Evolutionary conservation across 2,113 vertebrate species (phyloP).

Genomic region (Embiotoca jacksoni): DNA sequence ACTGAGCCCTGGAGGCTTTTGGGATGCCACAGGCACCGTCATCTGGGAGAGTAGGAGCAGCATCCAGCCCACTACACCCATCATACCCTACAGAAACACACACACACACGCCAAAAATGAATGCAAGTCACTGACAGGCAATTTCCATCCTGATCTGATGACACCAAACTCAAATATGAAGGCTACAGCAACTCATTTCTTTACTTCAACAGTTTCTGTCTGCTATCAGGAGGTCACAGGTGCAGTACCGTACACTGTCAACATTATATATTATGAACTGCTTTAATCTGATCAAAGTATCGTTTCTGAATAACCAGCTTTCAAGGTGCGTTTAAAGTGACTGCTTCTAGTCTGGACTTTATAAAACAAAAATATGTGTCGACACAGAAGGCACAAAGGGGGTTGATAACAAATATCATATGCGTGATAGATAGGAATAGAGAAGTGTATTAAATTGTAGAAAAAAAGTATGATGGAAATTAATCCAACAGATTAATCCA

Average conservation of each 20-base stretch:
- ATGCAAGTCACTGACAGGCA: not conserved
- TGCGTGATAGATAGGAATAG: not conserved
- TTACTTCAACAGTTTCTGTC: conserved; percentile 9
- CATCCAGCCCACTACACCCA: conserved; percentile 90
- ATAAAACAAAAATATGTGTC: conserved; percentile 4
- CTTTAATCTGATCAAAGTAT: conserved; percentile 3
- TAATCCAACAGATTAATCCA: no score
- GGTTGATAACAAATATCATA: not conserved
- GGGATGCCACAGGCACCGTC: conserved; percentile 84
- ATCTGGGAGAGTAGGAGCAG: conserved; percentile 89
- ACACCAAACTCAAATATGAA: not conserved
- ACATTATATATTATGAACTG: not conserved
- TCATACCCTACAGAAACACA: conserved; percentile 75
- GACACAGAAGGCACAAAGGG: not conserved
- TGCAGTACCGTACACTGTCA: not conserved
- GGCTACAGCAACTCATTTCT: conserved; percentile 3
- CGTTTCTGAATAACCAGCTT: not conserved
- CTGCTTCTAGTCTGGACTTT: not conserved
- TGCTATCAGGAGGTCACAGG: conserved; percentile 1
- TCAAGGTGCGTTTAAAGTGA: not conserved
- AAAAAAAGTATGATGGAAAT: no score
- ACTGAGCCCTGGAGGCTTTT: conserved; percentile 91
- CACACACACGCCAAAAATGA: conserved; percentile 19
- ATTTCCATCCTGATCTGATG: not conserved
- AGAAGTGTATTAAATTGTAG: not conserved